Evolutionary conservation across 2,797 vertebrate species (phyloP), one percentile per base, ranked within the genome.

Genomic region (Poecilia wingei): DNA sequence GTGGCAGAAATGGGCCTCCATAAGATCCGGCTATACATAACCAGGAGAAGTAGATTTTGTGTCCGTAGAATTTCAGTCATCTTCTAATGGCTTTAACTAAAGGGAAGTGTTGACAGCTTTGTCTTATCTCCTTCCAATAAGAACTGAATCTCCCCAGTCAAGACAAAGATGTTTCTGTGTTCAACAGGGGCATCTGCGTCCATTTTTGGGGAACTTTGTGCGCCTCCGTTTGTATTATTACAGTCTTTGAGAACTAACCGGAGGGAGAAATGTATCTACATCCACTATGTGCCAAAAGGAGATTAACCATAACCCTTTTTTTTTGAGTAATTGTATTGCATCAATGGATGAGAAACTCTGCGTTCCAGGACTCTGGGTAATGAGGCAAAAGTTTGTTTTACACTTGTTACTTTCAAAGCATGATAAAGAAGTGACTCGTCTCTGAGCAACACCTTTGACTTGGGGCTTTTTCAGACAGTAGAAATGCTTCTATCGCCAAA

Each of bases 321-420:
- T 61, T 33, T 46, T 75, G 46, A 6, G 36, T 82, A 43, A 36
- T 77, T 45, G 45, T 69, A 74, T 45, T 36, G 53, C 36, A 74
- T 3, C 33, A 78, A 74, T 28, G 47, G 22, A 45, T 66, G 22
- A 69, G 22, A 87, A 78, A 84, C 82, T 39, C 10, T 75, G 74
- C 79, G 86, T 88, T 85, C 82, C 77, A 72, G 51, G 55, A 12
- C 53, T 79, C 46, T 84, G 81, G 87, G 80, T 82, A 83, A 20
- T 70, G 71, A 81, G 28, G 71, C 80, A 75, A 61, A 85, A 68
- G 45, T 49, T 74, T 51, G 9, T 39, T 16, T 49, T 33, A 12
- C 18, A 41, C 47, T 33, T 36, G 33, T 68, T 79, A 55, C 61
- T 79, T 76, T 83, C 72, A 71, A 72, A 87, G 73, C 53, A 2